Evolutionary conservation across 2,888 invertebrate genomes (phyloP), one percentile per base, ranked within the genome.

Genomic region (Apocheima hispidaria): DNA sequence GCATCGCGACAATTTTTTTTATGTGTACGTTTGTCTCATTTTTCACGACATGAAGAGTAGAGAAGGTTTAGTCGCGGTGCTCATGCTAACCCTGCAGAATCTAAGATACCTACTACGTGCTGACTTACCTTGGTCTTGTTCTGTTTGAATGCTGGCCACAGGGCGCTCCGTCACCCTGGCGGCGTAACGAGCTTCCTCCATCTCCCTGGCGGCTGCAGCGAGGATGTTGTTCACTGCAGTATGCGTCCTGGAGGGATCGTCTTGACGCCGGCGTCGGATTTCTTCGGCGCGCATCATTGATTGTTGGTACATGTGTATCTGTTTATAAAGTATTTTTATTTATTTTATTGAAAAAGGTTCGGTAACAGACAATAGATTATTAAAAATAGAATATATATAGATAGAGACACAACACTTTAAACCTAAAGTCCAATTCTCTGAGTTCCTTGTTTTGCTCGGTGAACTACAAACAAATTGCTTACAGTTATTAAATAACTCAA

Each of bases 291-390:
- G 84, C 90, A 92, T 92, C 93, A 93, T 93, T 1, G 92, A 91
- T 68, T 93, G 93, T 71, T 93, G 93, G 78, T 93, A 93, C 87
- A 93, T 82, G 81, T 93, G 93, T 64, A 93, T 93, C 90, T 92
- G 78, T 35, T 10, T 20, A 10, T 18, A 10, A 20, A 20, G 10
- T 2, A 18, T 20, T 5, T 18, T 3, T 1, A n/a, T 10, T n/a
- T n/a, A 12, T n/a, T 33, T 23, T 6, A 23, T n/a, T n/a, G n/a
- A n/a, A n/a, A n/a, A n/a, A n/a, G n/a, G n/a, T n/a, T n/a, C n/a
- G n/a, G n/a, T n/a, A n/a, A n/a, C n/a, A n/a, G n/a, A n/a, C n/a
- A n/a, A n/a, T n/a, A n/a, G n/a, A n/a, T n/a, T n/a, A n/a, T n/a
- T n/a, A n/a, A n/a, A n/a, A n/a, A n/a, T n/a, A n/a, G n/a, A n/a